Conservation (phyloP, 1,140 invertebrate genomes). For the Temnothorax longispinosus region DNA sequence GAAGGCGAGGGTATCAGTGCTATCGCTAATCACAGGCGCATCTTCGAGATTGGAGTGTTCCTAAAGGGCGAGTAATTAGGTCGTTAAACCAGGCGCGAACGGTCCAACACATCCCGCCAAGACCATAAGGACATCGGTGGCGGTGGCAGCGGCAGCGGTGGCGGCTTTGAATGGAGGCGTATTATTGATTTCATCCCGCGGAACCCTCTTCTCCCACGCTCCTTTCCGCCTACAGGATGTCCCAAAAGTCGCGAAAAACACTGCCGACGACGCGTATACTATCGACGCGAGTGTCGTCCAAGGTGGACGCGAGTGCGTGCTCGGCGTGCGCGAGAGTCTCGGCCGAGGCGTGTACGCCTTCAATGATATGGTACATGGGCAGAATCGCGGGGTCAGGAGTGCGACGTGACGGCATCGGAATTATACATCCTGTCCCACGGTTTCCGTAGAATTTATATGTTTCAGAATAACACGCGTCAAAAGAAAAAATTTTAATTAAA, state of each 20-base stretch:
- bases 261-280: background rate
- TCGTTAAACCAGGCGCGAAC: slow-evolving; percentile 15
- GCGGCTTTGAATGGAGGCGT: slow-evolving; percentile 77
- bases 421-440: background rate
- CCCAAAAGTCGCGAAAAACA: slow-evolving; percentile 53
- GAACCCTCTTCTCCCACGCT: slow-evolving; percentile 38
- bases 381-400: background rate
- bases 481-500: slow-evolving; percentile 24
- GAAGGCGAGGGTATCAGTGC: background rate
- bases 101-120: background rate
- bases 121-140: slow-evolving; percentile 34
- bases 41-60: slow-evolving; percentile 44
- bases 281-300: background rate
- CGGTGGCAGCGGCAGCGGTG: background rate
- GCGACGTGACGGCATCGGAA: background rate
- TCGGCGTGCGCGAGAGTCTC: background rate
- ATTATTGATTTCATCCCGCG: slow-evolving; percentile 81
- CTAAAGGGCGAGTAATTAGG: slow-evolving; percentile 26
- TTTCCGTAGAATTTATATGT: background rate
- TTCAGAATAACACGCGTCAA: background rate
- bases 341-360: background rate
- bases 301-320: background rate
- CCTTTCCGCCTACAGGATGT: slow-evolving; percentile 41
- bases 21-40: slow-evolving; percentile 19
- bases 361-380: background rate